Conservation (phyloP, 2,797 vertebrate genomes). For the Okamejei kenojei region DNA sequence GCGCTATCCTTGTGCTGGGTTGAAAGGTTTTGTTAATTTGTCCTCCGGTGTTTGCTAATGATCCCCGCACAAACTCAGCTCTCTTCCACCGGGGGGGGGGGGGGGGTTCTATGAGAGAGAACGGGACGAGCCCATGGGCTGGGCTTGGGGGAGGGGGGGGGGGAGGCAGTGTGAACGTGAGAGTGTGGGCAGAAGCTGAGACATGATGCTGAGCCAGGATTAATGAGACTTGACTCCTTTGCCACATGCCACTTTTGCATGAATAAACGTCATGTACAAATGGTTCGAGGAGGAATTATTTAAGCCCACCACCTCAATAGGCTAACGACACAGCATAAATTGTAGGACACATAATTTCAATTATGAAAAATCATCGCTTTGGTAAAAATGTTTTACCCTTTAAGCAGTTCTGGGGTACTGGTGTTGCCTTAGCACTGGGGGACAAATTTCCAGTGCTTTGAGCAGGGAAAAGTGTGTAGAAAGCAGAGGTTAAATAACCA, state of each 20-base stretch:
- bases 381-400: too few species aligned
- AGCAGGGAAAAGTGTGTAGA: too few species aligned
- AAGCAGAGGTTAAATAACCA: too few species aligned
- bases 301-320: neutral
- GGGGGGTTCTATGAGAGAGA: too few species aligned
- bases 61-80: neutral
- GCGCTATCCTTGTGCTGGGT: neutral
- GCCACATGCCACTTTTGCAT: neutral
- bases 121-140: too few species aligned
- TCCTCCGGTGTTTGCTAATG: neutral
- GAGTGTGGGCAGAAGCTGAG: neutral
- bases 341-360: neutral
- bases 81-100: neutral
- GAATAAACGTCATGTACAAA: neutral
- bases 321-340: neutral
- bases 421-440: too few species aligned
- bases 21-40: neutral
- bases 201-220: neutral
- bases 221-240: neutral
- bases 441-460: too few species aligned
- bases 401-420: too few species aligned
- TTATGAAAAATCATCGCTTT: neutral
- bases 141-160: too few species aligned
- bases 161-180: too few species aligned
- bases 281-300: neutral